Base-by-base conservation (phyloP, 2,888 invertebrate genomes). In the Trissolcus japonicus region DNA sequence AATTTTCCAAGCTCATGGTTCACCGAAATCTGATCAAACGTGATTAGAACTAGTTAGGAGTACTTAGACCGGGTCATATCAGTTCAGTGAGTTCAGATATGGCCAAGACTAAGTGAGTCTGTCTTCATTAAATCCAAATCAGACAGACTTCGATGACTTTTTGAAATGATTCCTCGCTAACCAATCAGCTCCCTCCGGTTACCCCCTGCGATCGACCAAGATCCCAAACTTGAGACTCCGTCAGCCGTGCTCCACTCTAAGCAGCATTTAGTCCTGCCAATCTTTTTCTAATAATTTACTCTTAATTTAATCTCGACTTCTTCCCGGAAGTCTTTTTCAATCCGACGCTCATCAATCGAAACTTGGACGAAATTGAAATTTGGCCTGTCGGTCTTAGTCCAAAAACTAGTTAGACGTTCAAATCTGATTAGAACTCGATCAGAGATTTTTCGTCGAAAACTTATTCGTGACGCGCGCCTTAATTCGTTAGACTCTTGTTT, bases 401-500 rank as follows among this genome's bases (percentile, higher is more conserved):
- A 51, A 43, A 25, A 69, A 69, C 65, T 76, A 63, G 65, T 68
- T 75, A 75, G 63, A 75, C 16, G 69, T 19, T 43, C 25, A 50
- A 76, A 76, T 76, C 66, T 53, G 76, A 76, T 76, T 63, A 76
- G 14, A 41, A 9, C 35, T 35, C 46, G 14, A 75, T 35, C 35
- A 1, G 35, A 35, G 35, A 35, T 35, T 35, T 35, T 35, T 35
- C 35, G 35, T 35, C 71, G 61, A 71, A 76, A 65, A 43, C 51
- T 60, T 62, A 76, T 60, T 63, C 63, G 43, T 17, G 29, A 59
- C 55, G 62, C 56, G 71, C 71, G 76, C 66, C 61, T 76, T 71
- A 71, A 76, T 76, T 71, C 61, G 55, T 75, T 60, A 66, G 51
- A 60, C 65, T 59, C 71, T 66, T 61, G 66, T 72, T 72, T 72